Conservation (phyloP, 1,140 invertebrate genomes). For the Druon quercuslanigerum region DNA sequence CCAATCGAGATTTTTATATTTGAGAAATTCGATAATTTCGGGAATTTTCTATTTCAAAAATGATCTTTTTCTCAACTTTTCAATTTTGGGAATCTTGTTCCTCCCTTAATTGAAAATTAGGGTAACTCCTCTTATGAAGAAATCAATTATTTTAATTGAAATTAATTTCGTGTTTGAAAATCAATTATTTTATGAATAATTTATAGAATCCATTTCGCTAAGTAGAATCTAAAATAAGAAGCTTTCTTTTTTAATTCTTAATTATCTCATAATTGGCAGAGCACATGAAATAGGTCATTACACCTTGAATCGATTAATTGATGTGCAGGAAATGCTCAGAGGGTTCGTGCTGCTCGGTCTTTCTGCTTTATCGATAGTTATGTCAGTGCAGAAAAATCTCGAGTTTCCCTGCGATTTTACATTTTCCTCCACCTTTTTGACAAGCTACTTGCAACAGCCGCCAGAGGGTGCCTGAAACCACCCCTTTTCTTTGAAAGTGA, state of each 20-base stretch:
- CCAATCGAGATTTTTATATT: no score
- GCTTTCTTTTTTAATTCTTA: background rate
- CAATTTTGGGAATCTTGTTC: no score
- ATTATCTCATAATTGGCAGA: background rate
- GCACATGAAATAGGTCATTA: background rate
- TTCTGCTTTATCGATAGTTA: conserved; percentile 15
- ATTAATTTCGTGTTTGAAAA: no score
- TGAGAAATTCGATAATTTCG: no score
- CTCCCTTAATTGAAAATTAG: no score
- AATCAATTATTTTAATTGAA: no score
- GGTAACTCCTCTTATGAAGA: no score
- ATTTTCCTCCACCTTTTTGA: background rate
- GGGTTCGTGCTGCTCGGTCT: background rate
- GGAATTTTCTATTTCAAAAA: no score
- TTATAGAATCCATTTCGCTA: background rate
- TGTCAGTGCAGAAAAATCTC: conserved; percentile 12
- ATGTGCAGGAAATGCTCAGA: background rate
- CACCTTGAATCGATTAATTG: background rate
- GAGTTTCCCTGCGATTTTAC: background rate
- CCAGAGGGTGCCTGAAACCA: background rate
- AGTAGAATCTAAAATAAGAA: background rate
- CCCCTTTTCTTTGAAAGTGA: background rate
- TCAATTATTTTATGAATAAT: no score
- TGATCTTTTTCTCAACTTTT: no score
- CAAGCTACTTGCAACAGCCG: background rate